phyloP scores from a whole-genome alignment of 2,888 invertebrate species.

The Mycalesis mineus region DNA sequence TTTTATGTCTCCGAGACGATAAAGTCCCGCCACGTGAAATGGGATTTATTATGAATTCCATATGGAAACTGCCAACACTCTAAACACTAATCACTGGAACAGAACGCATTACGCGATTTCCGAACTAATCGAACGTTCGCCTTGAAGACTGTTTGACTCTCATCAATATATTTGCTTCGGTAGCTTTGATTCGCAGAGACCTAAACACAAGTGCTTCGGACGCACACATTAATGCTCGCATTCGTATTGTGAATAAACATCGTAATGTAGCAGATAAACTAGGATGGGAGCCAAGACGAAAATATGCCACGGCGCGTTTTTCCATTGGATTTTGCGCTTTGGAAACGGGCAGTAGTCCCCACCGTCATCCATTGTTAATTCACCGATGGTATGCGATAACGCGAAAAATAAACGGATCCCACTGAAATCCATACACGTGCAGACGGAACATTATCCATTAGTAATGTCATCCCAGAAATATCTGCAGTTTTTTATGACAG shows the following conservation, averaged over 20 bases:
- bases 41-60: not conserved
- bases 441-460: conserved; percentile 11
- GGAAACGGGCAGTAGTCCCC: conserved; percentile 67
- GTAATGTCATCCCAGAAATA: conserved; percentile 29
- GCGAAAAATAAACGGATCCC: conserved; percentile 32
- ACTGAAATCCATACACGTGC: conserved; percentile 22
- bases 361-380: conserved; percentile 59
- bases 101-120: conserved; percentile 18
- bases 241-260: conserved; percentile 79
- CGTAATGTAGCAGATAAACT: conserved; percentile 79
- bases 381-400: conserved; percentile 53
- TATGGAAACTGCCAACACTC: not conserved
- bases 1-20: not conserved
- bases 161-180: conserved; percentile 28
- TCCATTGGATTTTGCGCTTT: conserved; percentile 76
- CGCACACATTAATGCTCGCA: conserved; percentile 74
- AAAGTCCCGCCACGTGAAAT: not conserved
- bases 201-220: conserved; percentile 63
- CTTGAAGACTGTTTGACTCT: conserved; percentile 28
- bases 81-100: conserved; percentile 10
- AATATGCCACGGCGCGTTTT: conserved; percentile 77
- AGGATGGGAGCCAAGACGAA: conserved; percentile 79
- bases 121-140: conserved; percentile 13
- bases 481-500: conserved; percentile 27
- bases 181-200: conserved; percentile 37